Percentiles rank a stretch among this genome's conserved stretches.
Evolutionary conservation across 2,797 vertebrate species (phyloP).

Genomic region (Sciaenops ocellatus): DNA sequence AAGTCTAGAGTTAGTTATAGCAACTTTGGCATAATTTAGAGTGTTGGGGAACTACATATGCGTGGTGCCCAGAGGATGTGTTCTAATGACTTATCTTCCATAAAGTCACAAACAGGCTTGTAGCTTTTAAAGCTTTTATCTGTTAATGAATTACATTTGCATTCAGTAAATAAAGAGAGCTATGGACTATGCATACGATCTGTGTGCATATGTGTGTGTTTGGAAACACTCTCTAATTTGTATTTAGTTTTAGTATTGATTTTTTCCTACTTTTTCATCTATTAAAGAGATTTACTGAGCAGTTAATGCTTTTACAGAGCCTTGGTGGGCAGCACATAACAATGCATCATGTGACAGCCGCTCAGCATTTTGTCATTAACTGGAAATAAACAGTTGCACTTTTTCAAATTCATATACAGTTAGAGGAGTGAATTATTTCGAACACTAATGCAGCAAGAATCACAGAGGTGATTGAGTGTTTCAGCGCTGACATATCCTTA

Average conservation of each 20-base stretch:
- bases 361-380: constrained; percentile 57
- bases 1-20: too few species aligned
- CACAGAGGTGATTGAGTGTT: constrained; percentile 19
- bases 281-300: constrained; percentile 74
- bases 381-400: constrained; percentile 52
- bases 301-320: constrained; percentile 69
- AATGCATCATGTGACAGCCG: constrained; percentile 56
- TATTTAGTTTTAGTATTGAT: constrained; percentile 69
- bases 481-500: constrained; percentile 11
- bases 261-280: constrained; percentile 66
- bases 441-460: constrained; percentile 19
- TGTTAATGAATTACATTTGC: constrained; percentile 57
- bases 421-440: constrained; percentile 21
- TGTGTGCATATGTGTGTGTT: constrained; percentile 4
- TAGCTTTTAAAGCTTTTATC: constrained; percentile 61
- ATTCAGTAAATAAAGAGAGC: constrained; percentile 37
- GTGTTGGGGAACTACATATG: neutral
- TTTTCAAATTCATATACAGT: constrained; percentile 30
- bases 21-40: too few species aligned
- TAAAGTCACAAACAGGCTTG: constrained; percentile 39
- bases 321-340: constrained; percentile 44
- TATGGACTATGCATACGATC: constrained; percentile 15
- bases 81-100: constrained; percentile 34
- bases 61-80: neutral
- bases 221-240: constrained; percentile 54